These are phyloP conservation scores for Galagoides demidoff DNA, from an alignment of 2,797 vertebrate species.

Conservation along the genomic window DNA sequence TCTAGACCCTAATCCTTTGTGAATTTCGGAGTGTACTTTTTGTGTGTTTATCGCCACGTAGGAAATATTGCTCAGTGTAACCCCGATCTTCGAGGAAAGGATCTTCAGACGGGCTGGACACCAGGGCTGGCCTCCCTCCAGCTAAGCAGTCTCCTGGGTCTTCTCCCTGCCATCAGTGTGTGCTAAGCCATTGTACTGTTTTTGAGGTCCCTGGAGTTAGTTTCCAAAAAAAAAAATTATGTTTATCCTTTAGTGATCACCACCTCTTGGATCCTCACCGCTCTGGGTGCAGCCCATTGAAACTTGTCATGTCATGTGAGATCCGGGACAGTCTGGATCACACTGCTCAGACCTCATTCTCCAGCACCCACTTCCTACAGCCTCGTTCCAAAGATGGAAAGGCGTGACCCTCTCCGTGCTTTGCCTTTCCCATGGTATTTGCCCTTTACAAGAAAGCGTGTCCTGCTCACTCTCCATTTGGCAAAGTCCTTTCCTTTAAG, in stretches of 20 bases:
- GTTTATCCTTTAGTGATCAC: not conserved
- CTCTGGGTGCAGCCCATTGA: not conserved
- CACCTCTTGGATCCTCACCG: not conserved
- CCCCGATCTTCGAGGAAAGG: not conserved
- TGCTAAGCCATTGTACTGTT: not conserved
- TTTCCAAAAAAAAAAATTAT: not conserved
- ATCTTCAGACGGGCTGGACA: not conserved
- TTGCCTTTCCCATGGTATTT: not conserved
- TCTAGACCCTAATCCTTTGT: not conserved
- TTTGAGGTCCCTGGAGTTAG: not conserved
- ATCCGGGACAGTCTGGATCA: not conserved
- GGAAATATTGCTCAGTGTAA: not conserved
- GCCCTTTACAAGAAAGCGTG: fast-evolving
- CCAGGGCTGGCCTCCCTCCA: not conserved
- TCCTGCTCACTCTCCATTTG: not conserved
- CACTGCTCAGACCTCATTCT: not conserved
- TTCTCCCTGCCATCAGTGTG: not conserved
- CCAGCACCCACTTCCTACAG: not conserved
- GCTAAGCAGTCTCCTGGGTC: not conserved
- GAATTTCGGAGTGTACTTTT: not conserved
- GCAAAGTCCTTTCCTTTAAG: not conserved
- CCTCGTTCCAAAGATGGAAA: too few relatives aligned
- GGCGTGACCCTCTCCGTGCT: too few relatives aligned
- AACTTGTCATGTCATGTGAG: not conserved
- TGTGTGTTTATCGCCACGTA: not conserved